Evolutionary conservation across 2,797 vertebrate species (phyloP).

Genomic region (Scolopax bukidnonensis): DNA sequence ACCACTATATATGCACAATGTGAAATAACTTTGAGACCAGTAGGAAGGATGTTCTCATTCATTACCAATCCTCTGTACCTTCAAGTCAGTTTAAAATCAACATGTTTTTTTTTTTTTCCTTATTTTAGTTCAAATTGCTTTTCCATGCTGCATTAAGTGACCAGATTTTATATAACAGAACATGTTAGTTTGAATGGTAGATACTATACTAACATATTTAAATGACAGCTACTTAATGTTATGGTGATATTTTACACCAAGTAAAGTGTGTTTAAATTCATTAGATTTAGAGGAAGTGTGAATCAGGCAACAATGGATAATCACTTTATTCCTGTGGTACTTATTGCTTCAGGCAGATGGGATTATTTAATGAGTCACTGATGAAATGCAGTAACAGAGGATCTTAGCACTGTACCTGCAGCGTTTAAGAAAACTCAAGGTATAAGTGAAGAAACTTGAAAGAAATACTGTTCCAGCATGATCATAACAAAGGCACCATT

Average conservation of each 20-base stretch:
- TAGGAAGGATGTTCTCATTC: background rate
- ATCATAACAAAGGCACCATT: background rate
- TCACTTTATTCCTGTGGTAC: conserved; percentile 4
- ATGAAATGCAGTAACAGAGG: conserved; percentile 9
- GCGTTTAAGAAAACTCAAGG: background rate
- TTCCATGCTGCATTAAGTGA: background rate
- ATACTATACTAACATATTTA: background rate
- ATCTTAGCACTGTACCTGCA: background rate
- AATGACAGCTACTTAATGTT: conserved; percentile 1
- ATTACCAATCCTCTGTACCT: background rate
- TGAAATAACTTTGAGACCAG: background rate
- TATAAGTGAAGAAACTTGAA: background rate
- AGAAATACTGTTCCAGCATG: background rate
- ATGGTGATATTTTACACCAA: conserved; percentile 26
- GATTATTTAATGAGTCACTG: conserved; percentile 52
- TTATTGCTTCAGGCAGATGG: conserved; percentile 24
- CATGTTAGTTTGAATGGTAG: background rate
- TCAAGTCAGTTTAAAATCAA: background rate
- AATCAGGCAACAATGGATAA: conserved; percentile 52
- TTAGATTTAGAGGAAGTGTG: conserved; percentile 32
- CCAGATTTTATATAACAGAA: conserved; percentile 11
- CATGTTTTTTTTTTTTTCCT: background rate
- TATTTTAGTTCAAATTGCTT: conserved; percentile 26
- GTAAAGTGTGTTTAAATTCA: conserved; percentile 29
- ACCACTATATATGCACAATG: background rate